Conservation (phyloP, 2,888 invertebrate genomes). For the Tenthredo amoena region DNA sequence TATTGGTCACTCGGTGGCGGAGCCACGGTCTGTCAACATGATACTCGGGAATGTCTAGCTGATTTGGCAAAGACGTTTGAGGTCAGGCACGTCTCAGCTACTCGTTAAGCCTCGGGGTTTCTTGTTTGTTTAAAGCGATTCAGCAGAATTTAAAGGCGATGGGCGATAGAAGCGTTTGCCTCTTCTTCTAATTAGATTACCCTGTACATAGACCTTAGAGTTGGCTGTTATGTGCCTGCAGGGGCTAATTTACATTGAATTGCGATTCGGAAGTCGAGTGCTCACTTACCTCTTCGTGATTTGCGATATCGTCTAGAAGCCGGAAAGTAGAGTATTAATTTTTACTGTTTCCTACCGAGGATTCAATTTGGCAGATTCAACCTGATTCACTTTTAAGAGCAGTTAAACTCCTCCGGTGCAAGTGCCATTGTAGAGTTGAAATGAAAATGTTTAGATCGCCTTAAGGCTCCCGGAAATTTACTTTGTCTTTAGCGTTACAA, state of each 20-base stretch:
- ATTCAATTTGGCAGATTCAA: not conserved
- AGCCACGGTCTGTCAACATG: not conserved
- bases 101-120: not conserved
- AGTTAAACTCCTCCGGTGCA: not conserved
- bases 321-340: conserved; percentile 7
- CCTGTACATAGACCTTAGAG: not conserved
- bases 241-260: not conserved
- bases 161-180: not conserved
- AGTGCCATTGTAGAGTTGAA: not conserved
- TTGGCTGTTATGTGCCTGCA: not conserved
- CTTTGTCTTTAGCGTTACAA: not conserved
- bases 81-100: conserved; percentile 1
- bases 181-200: not conserved
- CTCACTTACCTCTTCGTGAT: not conserved
- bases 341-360: not conserved
- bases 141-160: conserved; percentile 22
- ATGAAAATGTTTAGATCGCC: not conserved
- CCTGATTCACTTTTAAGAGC: not conserved
- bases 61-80: conserved; percentile 5
- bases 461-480: not conserved
- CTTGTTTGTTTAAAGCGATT: conserved; percentile 25
- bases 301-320: conserved; percentile 1
- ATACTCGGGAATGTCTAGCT: not conserved
- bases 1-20: not conserved
- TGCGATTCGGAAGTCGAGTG: not conserved